Base-by-base conservation (phyloP, 2,888 invertebrate species). In the Galerucella nymphaeae region DNA sequence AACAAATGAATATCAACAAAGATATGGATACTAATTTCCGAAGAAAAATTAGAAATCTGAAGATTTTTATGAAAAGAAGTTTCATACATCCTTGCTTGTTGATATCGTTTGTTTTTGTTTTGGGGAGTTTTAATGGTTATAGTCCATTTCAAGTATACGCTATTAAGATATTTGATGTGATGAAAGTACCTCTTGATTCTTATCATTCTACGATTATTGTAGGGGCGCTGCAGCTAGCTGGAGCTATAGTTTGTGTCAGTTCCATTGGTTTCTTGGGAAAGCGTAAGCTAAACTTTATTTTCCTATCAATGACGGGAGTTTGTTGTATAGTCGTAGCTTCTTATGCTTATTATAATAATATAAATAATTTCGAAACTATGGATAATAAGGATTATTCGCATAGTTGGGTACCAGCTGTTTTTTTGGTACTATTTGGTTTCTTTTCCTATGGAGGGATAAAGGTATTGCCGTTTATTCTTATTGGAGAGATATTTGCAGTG, bases 381-480 rank as follows among this genome's bases (percentile, higher is more conserved):
- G 2, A 10, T 8, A 4, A 10, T 20, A 50, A 50, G 14, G 66
- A 66, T n/a, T 53, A 75, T 10, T 8, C 61, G 6, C 71, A 76
- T 64, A 79, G 77, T 10, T 94, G 94, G 94, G 84, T 94, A 2
- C 94, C 94, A 0, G 89, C 91, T 20, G 88, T 89, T 0, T 87
- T 93, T 0, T 85, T 95, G 20, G 89, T 94, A 79, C 83, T 89
- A 1, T 87, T 92, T 6, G 93, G 94, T 0, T 90, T 94, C 78
- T 86, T 93, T 58, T 90, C 93, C 0, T 93, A 94, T 81, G 86
- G 90, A 3, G 91, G 92, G 0, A 92, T 94, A 61, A 88, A 93
- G 67, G 86, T 93, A 74, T 85, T 95, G 59, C 94, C 95, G 0
- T 95, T 95, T 95, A 90, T 95, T 76, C 87, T 95, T 13, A 92